Base-by-base conservation (phyloP, 2,888 invertebrate species). In the Eupithecia inturbata region DNA sequence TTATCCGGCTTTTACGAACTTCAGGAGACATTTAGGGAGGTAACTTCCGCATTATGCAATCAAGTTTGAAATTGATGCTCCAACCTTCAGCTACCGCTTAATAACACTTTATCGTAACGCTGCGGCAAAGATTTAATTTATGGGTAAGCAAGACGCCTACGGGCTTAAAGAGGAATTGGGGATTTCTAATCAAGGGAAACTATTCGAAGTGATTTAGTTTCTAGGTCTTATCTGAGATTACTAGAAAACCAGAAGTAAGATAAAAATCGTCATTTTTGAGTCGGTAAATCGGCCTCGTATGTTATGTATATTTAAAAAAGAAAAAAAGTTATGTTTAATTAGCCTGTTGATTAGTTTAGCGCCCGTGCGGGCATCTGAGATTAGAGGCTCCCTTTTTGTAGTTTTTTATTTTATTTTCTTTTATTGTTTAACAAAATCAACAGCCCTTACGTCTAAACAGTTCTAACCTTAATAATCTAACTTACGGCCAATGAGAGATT, bases 21-120 rank as follows among this genome's bases (percentile, higher is more conserved):
- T 57, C 57, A 14, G 28, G 63, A 64, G 33, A 36, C 63, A 12
- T 31, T 33, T 64, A 31, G 31, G 31, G 62, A 64, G 81, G 78
- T 85, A 83, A 83, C 83, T 85, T 83, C 80, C 80, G 77, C 80
- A 80, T 82, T 82, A 82, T 84, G 77, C 73, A 83, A 85, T 83
- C 82, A 79, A 67, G 77, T 70, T 75, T 68, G 39, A 73, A 76
- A 72, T 72, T 73, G 74, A 71, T 57, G 62, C 71, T 57, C 57
- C 70, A 64, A 69, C 72, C 62, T 69, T 66, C 68, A 70, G 73
- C 68, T 71, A 60, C 45, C 62, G 67, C 69, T 75, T 67, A 62
- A 75, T 62, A 75, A 70, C 72, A 72, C 75, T 72, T 70, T 71
- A 75, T 70, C 66, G 69, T 72, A 41, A 69, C 62, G 67, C 64